Conservation (phyloP, 2,888 invertebrate species). For the Tipula lateralis region DNA sequence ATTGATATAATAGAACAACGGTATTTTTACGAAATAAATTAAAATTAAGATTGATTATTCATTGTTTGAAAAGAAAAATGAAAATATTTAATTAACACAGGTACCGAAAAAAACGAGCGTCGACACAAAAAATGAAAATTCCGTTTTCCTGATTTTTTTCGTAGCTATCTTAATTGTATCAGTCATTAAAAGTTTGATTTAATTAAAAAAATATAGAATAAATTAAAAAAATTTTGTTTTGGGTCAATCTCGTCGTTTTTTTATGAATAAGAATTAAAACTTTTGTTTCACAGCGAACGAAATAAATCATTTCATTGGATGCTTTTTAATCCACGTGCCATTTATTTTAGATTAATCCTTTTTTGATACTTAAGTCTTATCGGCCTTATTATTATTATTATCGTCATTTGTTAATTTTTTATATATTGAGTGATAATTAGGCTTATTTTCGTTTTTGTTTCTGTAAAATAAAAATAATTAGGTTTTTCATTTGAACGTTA, state of each 20-base stretch:
- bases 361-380: neutral
- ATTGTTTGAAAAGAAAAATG: neutral
- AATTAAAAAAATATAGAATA: neutral
- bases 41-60: slow-evolving; percentile 9
- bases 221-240: neutral
- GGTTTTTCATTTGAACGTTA: no score
- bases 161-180: neutral
- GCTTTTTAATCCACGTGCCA: slow-evolving; percentile 19
- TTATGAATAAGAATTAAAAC: neutral
- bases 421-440: neutral
- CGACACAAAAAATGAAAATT: neutral
- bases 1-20: neutral
- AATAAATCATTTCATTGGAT: neutral
- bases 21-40: neutral
- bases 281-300: neutral
- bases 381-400: neutral
- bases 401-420: neutral
- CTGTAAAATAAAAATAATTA: no score
- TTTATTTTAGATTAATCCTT: neutral
- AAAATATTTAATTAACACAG: neutral
- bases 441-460: neutral
- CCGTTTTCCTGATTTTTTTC: neutral
- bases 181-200: slow-evolving; percentile 19
- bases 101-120: neutral
- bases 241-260: neutral